Evolutionary conservation across 2,113 vertebrate genomes (phyloP), one percentile per base, ranked within the genome.

Genomic region (Lates calcarifer): DNA sequence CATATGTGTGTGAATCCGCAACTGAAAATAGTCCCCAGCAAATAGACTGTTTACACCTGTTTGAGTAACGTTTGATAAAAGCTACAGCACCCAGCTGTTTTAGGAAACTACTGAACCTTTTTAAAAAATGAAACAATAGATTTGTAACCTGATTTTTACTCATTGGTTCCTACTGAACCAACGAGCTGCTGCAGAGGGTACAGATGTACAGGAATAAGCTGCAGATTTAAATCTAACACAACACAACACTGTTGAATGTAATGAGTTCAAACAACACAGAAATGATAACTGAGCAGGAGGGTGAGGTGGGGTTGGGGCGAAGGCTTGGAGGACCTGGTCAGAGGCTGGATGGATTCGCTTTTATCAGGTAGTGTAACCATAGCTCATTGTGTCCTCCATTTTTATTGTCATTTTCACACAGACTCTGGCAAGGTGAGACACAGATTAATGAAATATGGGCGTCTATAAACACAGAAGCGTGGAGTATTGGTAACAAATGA

Each of bases 361-460:
- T 68, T 49, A 60, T 67, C 39, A 47, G 79, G 24, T 47, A 1
- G 14, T 20, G 70, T 45, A 62, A 61, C 41, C 55, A 41, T 68
- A 71, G 60, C 85, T 79, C 71, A 76, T 37, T 20, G 24, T 73
- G 70, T 84, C 79, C 76, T 86, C 41, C 33, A 28, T 67, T 86
- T 73, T 83, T 84, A 63, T 75, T 72, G 56, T 83, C 75, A 56
- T 71, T 49, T 81, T 74, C 67, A 62, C 65, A 77, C 60, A 28
- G 69, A 73, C 51, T 35, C 55, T 74, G 81, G 55, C 77, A 70
- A 89, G 79, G 83, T 55, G 79, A 88, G 90, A 41, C 69, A 26
- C 68, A 15, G 65, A 60, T 79, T 62, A 81, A 83, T 82, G 73
- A 87, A 84, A 85, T 81, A 63, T 57, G 81, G 77, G 74, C 29